phyloP scores from a whole-genome alignment of 1,140 invertebrate species.

The Pachypeltis micranthus region DNA sequence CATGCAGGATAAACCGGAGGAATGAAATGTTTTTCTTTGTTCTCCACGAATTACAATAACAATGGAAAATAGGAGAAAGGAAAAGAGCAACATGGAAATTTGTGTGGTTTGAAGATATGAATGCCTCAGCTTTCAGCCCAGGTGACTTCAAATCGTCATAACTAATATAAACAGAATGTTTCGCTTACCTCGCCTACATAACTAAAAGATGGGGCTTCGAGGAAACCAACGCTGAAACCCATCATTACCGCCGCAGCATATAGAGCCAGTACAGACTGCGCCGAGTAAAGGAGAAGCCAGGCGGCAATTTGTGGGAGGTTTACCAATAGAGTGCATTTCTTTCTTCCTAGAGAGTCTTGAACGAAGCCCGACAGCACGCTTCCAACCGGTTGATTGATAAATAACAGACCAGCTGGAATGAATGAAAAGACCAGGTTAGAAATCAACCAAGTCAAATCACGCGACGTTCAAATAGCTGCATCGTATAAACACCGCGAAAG shows the following conservation, averaged over 20 bases:
- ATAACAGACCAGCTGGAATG: slow-evolving; percentile 30
- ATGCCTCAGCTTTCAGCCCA: too few relatives aligned
- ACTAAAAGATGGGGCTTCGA: slow-evolving; percentile 40
- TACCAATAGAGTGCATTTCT: slow-evolving; percentile 29
- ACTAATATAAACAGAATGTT: too few relatives aligned
- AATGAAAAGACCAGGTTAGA: too few relatives aligned
- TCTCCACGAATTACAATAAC: too few relatives aligned
- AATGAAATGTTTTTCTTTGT: too few relatives aligned
- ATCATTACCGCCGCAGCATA: slow-evolving; percentile 24
- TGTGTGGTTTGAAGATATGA: too few relatives aligned
- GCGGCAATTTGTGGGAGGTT: slow-evolving; percentile 27
- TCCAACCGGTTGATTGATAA: slow-evolving; percentile 29
- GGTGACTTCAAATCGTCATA: too few relatives aligned
- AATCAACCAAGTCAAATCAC: not conserved
- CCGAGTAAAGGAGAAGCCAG: slow-evolving; percentile 27
- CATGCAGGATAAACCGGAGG: too few relatives aligned
- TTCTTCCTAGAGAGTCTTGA: slow-evolving; percentile 26
- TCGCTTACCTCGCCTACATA: slow-evolving; percentile 44
- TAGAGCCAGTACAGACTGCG: slow-evolving; percentile 20
- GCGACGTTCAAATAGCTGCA: not conserved
- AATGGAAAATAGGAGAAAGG: too few relatives aligned
- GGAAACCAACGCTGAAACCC: slow-evolving; percentile 36
- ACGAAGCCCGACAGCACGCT: slow-evolving; percentile 27
- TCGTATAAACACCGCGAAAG: not conserved
- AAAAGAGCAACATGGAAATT: too few relatives aligned